Base-by-base conservation (phyloP, 2,113 vertebrate genomes). In the Danionella cerebrum region DNA sequence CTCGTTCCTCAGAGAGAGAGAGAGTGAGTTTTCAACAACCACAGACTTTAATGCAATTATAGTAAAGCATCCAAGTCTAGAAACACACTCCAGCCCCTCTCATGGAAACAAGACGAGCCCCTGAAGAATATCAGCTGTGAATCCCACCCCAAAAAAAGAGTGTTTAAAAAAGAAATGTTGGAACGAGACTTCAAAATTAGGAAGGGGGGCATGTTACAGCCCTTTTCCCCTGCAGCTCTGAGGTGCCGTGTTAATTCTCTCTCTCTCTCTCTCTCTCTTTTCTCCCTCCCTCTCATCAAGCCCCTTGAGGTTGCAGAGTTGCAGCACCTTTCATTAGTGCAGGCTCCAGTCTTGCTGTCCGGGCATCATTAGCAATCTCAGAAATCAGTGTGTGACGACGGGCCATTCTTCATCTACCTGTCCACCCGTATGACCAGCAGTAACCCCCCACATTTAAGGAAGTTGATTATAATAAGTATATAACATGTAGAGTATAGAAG, bases 341-440 rank as follows among this genome's bases (percentile, higher is more conserved):
- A 51, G 76, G 72, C 75, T 78, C 74, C 74, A 77, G 73, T 69
- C 57, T 70, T 78, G 73, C 74, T 83, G 78, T 79, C 50, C 75
- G 67, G 80, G 78, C 80, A 84, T 84, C 82, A 80, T 86, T 85
- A 87, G 76, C 80, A 75, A 81, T 76, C 83, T 78, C 78, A 72
- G 74, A 81, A 82, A 85, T 82, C 79, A 76, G 70, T 60, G 70
- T 52, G 71, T 71, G 75, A 79, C 78, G 77, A 74, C 69, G 76
- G 77, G 74, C 71, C 81, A 83, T 84, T 84, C 83, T 84, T 87
- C 83, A 84, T 84, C 79, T 78, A 77, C 72, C 77, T 80, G 79
- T 78, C 82, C 57, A 62, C 65, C 75, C 69, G 57, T 50, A 67
- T 27, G 41, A 72, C 64, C 79, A 73, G 73, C 80, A 77, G 71